phyloP scores from a whole-genome alignment of 2,888 invertebrate genomes.

The Cataglyphis altisquamis region DNA sequence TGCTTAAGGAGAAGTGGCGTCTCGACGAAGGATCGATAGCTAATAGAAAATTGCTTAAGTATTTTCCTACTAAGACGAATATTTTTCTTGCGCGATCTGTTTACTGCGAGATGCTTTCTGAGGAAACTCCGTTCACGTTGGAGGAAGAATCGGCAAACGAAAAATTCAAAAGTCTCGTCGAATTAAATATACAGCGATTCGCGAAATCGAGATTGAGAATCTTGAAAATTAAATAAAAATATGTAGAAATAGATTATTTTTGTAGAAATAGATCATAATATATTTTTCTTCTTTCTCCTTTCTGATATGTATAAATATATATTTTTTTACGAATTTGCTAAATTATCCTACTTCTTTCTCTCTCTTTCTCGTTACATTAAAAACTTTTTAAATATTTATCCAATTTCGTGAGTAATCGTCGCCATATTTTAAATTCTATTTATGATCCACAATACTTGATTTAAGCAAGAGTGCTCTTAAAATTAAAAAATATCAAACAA shows the following conservation, averaged over 20 bases:
- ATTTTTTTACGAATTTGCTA: neutral
- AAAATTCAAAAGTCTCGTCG: neutral
- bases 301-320: neutral
- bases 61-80: neutral
- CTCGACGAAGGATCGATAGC: constrained; percentile 32
- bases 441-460: neutral
- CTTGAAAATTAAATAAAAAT: neutral
- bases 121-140: neutral
- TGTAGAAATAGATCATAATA: neutral
- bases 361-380: neutral
- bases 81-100: neutral
- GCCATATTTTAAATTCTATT: neutral
- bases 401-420: neutral
- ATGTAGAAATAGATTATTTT: neutral
- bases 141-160: neutral
- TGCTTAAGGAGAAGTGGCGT: constrained; percentile 25
- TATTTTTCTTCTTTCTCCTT: too few relatives aligned
- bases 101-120: neutral
- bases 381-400: too few relatives aligned
- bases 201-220: neutral
- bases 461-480: neutral
- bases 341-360: too few relatives aligned
- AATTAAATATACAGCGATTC: neutral
- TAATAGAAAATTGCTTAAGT: neutral
- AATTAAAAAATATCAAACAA: too few relatives aligned